Evolutionary conservation across 2,113 vertebrate genomes (phyloP).

Genomic region (Oryzias javanicus): DNA sequence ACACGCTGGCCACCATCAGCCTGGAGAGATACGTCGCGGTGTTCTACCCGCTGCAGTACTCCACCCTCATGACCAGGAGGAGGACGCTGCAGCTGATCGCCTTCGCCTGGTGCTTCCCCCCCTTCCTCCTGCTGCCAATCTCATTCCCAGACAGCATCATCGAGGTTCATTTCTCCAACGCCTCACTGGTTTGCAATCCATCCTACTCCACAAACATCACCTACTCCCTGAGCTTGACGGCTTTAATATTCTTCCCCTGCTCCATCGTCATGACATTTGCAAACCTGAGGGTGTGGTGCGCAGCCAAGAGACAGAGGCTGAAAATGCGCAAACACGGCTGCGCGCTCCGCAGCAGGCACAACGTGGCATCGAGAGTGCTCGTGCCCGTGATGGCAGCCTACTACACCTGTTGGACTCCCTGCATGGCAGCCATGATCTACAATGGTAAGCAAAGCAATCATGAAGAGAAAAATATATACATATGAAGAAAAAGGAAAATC

Average conservation of each 20-base stretch:
- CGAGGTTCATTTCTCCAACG: constrained; percentile 80
- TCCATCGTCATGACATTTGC: constrained; percentile 80
- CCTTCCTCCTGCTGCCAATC: constrained; percentile 73
- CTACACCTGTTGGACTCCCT: constrained; percentile 84
- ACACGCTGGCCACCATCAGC: constrained; percentile 80
- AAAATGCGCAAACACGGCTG: constrained; percentile 63
- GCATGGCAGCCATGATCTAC: constrained; percentile 81
- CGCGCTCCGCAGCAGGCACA: constrained; percentile 57
- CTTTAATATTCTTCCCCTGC: constrained; percentile 82
- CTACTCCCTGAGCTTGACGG: constrained; percentile 76
- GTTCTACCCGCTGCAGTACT: constrained; percentile 80
- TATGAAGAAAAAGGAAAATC: background rate
- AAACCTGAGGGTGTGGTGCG: constrained; percentile 81
- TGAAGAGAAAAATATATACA: background rate
- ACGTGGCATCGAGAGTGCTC: constrained; percentile 78
- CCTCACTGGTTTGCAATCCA: constrained; percentile 83
- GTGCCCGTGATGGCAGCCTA: constrained; percentile 82
- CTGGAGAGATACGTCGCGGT: constrained; percentile 82
- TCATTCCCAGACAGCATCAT: constrained; percentile 76
- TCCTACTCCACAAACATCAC: constrained; percentile 78
- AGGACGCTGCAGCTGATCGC: constrained; percentile 74
- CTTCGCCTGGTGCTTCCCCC: constrained; percentile 81
- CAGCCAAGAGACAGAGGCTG: constrained; percentile 74
- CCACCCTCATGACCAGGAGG: constrained; percentile 72
- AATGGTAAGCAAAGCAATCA: constrained; percentile 72